Evolutionary conservation across 2,888 invertebrate species (phyloP), one percentile per base, ranked within the genome.

Genomic region (Trachelus tabidus): DNA sequence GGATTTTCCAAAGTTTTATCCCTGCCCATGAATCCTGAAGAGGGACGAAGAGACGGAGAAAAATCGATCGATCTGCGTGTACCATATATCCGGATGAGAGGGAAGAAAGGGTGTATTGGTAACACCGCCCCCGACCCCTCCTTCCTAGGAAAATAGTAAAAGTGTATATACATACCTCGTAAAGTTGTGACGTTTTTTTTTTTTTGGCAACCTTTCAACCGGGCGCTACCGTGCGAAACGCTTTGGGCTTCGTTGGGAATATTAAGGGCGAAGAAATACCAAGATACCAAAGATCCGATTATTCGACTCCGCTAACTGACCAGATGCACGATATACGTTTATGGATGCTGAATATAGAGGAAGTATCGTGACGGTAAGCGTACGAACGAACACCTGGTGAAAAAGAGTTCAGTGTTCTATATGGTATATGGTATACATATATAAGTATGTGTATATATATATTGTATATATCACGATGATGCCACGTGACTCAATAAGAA

Each of bases 251-350:
- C 23, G 35, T 11, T 6, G n/a, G 0, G 35, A 35, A 74, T 33
- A 15, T 35, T 12, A 35, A 15, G 23, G 75, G 34, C 23, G n/a
- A 23, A 35, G n/a, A 23, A 35, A 34, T 37, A 68, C 69, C 69
- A 75, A 68, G 68, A 76, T 76, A 33, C 30, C 31, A 34, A 34
- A 83, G 80, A 83, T 76, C 73, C 78, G 86, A 83, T 86, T 84
- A 86, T 84, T 84, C 82, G 83, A 82, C 81, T 85, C 83, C 83
- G 86, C 84, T 81, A 83, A 86, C 81, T 83, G 81, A 81, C 82
- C 83, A 81, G 82, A 81, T 83, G 80, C 75, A 78, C 69, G 77
- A 76, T 76, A 79, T 80, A 77, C 82, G 82, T 85, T 85, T 85
- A 83, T 84, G 83, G 82, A 23, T 56, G 56, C 23, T 56, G 56